A percentile compares a stretch with the other conserved stretches of the same genome.
phyloP scores from a whole-genome alignment of 2,797 vertebrate genomes.

The Rhinichthys osculus region DNA sequence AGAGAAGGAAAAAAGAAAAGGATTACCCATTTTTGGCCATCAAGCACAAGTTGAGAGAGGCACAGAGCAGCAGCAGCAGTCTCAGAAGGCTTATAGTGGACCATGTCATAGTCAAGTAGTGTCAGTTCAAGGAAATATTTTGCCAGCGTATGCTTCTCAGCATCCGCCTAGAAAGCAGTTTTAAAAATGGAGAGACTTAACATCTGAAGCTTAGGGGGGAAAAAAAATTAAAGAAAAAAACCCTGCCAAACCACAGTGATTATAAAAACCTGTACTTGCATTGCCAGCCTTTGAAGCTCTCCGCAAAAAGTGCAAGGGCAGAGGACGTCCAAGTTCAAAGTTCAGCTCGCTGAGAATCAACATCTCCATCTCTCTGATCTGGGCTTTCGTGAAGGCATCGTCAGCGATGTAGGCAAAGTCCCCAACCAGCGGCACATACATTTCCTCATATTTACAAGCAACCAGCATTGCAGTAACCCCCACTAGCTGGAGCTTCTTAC shows the following conservation, averaged over 20 bases:
- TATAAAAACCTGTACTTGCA: constrained; percentile 72
- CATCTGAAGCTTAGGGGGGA: background rate
- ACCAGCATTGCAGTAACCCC: constrained; percentile 90
- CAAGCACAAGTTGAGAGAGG: constrained; percentile 87
- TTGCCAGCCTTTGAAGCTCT: constrained; percentile 91
- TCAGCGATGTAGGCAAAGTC: constrained; percentile 96
- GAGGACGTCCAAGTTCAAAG: constrained; percentile 89
- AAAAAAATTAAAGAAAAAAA: background rate
- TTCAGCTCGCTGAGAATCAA: constrained; percentile 83
- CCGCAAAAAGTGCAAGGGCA: constrained; percentile 92
- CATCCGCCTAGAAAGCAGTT: constrained; percentile 78
- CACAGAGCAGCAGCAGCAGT: constrained; percentile 88
- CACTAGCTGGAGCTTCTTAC: constrained; percentile 90
- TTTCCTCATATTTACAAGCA: constrained; percentile 96
- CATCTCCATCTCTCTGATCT: constrained; percentile 92
- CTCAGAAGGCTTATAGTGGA: constrained; percentile 89
- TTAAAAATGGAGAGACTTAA: background rate
- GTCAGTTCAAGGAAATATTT: constrained; percentile 96
- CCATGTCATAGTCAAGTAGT: constrained; percentile 91
- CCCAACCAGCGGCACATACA: constrained; percentile 83
- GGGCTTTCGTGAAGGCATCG: constrained; percentile 83
- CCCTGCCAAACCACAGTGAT: background rate
- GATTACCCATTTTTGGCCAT: constrained; percentile 85
- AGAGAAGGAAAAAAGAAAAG: accelerated
- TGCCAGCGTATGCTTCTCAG: constrained; percentile 87